Percentiles rank a stretch among this genome's conserved stretches.
phyloP scores from a whole-genome alignment of 2,888 invertebrate species.

The Acronicta aceris region DNA sequence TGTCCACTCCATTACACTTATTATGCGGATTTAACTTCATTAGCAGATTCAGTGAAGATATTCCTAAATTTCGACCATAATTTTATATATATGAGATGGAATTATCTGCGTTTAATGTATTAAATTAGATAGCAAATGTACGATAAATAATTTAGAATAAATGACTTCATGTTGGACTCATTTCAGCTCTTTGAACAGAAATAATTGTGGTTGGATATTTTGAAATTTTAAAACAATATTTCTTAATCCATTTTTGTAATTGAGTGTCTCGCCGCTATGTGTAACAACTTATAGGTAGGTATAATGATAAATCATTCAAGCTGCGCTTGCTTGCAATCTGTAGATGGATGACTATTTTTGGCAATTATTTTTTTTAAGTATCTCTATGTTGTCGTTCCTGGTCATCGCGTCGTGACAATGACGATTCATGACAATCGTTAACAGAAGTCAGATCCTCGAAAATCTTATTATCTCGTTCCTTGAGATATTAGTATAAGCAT shows the following conservation, averaged over 20 bases:
- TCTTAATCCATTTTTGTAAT: conserved; percentile 14
- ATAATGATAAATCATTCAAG: too few relatives aligned
- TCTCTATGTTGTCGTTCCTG: too few relatives aligned
- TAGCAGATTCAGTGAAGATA: conserved; percentile 40
- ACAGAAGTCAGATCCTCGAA: too few relatives aligned
- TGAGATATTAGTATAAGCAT: too few relatives aligned
- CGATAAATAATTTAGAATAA: conserved; percentile 25
- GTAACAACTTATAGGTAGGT: too few relatives aligned
- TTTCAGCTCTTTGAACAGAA: conserved; percentile 5
- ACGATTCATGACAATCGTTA: too few relatives aligned
- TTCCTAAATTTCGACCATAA: conserved; percentile 28
- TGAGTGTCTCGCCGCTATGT: too few relatives aligned
- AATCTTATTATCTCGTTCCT: too few relatives aligned
- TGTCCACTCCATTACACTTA: conserved; percentile 60
- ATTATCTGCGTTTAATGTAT: conserved; percentile 18
- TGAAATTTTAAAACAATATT: conserved; percentile 4
- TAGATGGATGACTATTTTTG: too few relatives aligned
- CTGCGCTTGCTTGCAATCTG: too few relatives aligned
- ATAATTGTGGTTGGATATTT: conserved; percentile 15
- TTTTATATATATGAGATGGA: conserved; percentile 15
- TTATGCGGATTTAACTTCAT: conserved; percentile 49
- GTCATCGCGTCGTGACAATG: too few relatives aligned
- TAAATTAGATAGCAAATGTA: conserved; percentile 9
- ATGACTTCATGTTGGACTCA: conserved; percentile 18
- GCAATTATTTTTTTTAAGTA: too few relatives aligned